A percentile compares a stretch with the other conserved stretches of the same genome.
Conservation (phyloP, 2,113 vertebrate genomes). For the Potamarius usumacintae region DNA sequence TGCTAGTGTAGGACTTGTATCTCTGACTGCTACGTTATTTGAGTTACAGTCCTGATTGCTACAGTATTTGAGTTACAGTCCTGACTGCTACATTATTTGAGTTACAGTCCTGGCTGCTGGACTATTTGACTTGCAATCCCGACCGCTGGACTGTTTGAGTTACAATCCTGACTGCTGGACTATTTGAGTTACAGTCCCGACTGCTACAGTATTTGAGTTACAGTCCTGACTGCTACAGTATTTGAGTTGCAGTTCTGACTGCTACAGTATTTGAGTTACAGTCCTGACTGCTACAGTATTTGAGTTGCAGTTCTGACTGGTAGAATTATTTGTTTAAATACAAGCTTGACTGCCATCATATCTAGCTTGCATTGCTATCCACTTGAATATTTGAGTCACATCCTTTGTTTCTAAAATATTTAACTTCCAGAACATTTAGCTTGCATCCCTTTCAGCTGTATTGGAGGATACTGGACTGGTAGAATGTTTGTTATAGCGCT, state of each 20-base stretch:
- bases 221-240: not conserved
- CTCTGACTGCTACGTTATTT: not conserved
- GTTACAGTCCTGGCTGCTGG: too few species aligned
- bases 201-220: not conserved
- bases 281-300: not conserved
- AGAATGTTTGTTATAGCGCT: not conserved
- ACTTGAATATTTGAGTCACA: not conserved
- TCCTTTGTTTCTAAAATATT: not conserved
- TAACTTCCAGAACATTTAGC: not conserved
- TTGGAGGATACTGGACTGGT: not conserved
- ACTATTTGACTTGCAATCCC: not conserved
- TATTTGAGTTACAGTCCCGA: not conserved
- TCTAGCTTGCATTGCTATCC: not conserved
- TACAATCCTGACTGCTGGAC: not conserved
- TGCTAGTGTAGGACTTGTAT: not conserved
- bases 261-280: not conserved
- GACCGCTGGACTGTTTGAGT: not conserved
- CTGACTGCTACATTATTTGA: not conserved
- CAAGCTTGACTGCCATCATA: not conserved
- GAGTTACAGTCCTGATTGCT: too few species aligned
- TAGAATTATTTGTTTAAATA: not conserved
- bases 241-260: not conserved
- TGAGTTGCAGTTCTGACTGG: not conserved
- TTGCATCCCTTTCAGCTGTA: not conserved
- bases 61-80: not conserved